Evolutionary conservation across 2,888 invertebrate species (phyloP).

Genomic region (Flexamia atlantica): DNA sequence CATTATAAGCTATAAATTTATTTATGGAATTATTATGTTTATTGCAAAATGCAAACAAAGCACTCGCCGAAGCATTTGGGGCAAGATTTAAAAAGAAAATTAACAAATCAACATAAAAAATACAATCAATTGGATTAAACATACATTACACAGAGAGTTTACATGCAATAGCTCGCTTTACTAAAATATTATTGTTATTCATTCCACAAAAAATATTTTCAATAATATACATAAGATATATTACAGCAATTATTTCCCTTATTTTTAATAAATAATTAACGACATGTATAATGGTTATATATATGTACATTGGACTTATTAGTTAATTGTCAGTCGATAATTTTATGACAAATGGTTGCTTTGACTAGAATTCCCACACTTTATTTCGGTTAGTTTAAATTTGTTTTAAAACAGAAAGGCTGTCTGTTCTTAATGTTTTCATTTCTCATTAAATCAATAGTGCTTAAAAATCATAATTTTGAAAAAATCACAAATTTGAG

Average conservation of each 20-base stretch:
- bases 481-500: too few relatives aligned
- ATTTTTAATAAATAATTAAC: conserved; percentile 14
- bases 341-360: not conserved
- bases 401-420: too few relatives aligned
- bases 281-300: conserved; percentile 8
- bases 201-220: conserved; percentile 25
- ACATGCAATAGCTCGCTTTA: not conserved
- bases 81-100: not conserved
- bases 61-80: too few relatives aligned
- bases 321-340: conserved; percentile 1
- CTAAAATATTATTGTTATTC: conserved; percentile 30
- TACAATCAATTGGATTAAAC: not conserved
- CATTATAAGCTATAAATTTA: too few relatives aligned
- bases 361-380: conserved; percentile 6
- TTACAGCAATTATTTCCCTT: conserved; percentile 18
- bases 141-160: conserved; percentile 1
- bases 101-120: not conserved
- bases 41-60: too few relatives aligned
- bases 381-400: too few relatives aligned
- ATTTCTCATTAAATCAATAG: not conserved
- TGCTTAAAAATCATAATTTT: too few relatives aligned
- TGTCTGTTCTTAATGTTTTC: too few relatives aligned
- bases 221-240: conserved; percentile 31
- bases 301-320: conserved; percentile 9
- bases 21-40: too few relatives aligned